Base-by-base conservation (phyloP, 2,113 vertebrate species). In the Hiodon alosoides region DNA sequence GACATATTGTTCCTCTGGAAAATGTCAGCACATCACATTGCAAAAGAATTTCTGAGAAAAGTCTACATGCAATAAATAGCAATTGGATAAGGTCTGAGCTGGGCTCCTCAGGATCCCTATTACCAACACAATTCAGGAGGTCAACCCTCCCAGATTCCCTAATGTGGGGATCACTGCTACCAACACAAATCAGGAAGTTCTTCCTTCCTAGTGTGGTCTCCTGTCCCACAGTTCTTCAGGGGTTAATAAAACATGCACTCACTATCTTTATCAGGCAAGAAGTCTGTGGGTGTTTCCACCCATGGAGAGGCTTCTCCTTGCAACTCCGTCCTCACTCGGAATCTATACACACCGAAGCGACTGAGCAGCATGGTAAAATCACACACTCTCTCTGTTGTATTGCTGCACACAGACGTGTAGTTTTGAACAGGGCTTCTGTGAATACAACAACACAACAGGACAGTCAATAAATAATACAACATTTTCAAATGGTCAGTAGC, bases 201-300 rank as follows among this genome's bases (percentile, higher is more conserved):
- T 14, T 2, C 2, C 13, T 3, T 16, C 13, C 31, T 31, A 31
- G 31, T 31, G 31, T 31, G 31, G 31, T 31, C 31, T 31, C 31
- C 31, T 31, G 31, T 31, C 31, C 31, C 31, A 31, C 31, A 31
- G 31, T 2, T 3, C 4, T 72, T 72, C 14, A 31, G 10, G 7
- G 50, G 13, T 13, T 10, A n/a, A 13, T 2, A 11, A 14, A 72
- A 7, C 5, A 4, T 58, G 53, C 48, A 79, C 88, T 89, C 76
- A 91, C 90, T 86, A 0, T 86, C 55, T 51, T 0, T 14, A 66
- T 90, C 88, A 73, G 79, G 3, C 0, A 0, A 0, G 2, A 87
- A 13, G 0, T 7, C 0, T 0, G 57, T 0, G 17, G 31, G 31
- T 31, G 80, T 89, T 47, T 78, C 48, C 65, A 73, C 69, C 90